These are phyloP conservation scores for Heliconius sara DNA, from an alignment of 2,888 invertebrate genomes.

Conservation along the genomic window DNA sequence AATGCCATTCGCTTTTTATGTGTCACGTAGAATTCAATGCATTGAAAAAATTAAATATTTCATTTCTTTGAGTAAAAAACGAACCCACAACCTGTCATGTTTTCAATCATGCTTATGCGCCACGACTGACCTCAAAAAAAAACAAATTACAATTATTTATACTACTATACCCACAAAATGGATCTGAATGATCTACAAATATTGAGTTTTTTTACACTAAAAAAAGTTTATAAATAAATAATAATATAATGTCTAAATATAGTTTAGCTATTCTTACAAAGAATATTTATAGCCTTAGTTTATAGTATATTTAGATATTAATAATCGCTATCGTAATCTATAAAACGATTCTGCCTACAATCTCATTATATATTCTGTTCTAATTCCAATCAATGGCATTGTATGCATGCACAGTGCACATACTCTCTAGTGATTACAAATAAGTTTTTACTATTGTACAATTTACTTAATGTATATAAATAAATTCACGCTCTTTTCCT, in stretches of 20 bases:
- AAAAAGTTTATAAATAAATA: not conserved
- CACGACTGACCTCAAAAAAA: too few species aligned
- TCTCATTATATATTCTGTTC: slow-evolving; percentile 37
- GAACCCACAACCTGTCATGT: too few species aligned
- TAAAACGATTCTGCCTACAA: slow-evolving; percentile 33
- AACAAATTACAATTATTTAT: too few species aligned
- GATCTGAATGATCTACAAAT: too few species aligned
- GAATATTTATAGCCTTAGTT: slow-evolving; percentile 16
- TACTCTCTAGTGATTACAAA: not conserved
- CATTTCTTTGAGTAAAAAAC: too few species aligned
- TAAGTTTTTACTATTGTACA: slow-evolving; percentile 17
- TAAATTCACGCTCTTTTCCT: not conserved
- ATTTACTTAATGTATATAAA: not conserved
- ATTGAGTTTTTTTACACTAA: not conserved
- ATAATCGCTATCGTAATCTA: slow-evolving; percentile 16
- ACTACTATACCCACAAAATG: too few species aligned
- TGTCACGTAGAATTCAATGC: too few species aligned
- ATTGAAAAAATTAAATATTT: too few species aligned
- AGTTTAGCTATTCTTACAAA: not conserved
- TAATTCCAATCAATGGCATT: slow-evolving; percentile 33
- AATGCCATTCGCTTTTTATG: too few species aligned
- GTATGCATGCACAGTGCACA: slow-evolving; percentile 27
- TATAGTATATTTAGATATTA: slow-evolving; percentile 20
- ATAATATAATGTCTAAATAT: not conserved
- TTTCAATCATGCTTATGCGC: too few species aligned